phyloP scores from a whole-genome alignment of 2,797 vertebrate genomes.

The Clarias platycephalus region DNA sequence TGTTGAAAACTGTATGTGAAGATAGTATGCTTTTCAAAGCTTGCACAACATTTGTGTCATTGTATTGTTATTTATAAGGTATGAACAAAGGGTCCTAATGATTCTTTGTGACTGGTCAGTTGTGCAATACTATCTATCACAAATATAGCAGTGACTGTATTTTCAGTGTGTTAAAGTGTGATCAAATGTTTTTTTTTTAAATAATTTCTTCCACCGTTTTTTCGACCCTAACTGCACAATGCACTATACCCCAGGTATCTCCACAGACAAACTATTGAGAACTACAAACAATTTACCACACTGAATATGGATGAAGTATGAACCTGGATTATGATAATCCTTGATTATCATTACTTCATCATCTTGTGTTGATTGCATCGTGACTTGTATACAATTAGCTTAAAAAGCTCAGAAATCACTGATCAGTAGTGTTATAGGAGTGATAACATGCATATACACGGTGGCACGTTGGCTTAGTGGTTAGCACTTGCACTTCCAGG shows the following conservation, averaged over 20 bases:
- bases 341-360: conserved; percentile 57
- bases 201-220: not conserved
- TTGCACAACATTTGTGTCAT: conserved; percentile 19
- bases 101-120: conserved; percentile 20
- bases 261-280: not conserved
- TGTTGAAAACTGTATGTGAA: conserved; percentile 55
- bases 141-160: conserved; percentile 48
- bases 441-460: not conserved
- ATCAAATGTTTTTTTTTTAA: not conserved
- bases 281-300: conserved; percentile 52
- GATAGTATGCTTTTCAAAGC: conserved; percentile 62
- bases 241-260: not conserved
- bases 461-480: no score
- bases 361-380: conserved; percentile 53
- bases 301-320: conserved; percentile 61
- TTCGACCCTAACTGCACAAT: not conserved
- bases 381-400: conserved; percentile 47
- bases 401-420: conserved; percentile 52
- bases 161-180: conserved; percentile 58
- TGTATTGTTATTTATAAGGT: conserved; percentile 9
- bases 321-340: conserved; percentile 53
- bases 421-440: not conserved
- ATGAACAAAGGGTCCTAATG: conserved; percentile 9
- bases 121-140: conserved; percentile 68
- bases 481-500: no score